Evolutionary conservation across 2,888 invertebrate species (phyloP), one percentile per base, ranked within the genome.

Genomic region (Laspeyria flexula): DNA sequence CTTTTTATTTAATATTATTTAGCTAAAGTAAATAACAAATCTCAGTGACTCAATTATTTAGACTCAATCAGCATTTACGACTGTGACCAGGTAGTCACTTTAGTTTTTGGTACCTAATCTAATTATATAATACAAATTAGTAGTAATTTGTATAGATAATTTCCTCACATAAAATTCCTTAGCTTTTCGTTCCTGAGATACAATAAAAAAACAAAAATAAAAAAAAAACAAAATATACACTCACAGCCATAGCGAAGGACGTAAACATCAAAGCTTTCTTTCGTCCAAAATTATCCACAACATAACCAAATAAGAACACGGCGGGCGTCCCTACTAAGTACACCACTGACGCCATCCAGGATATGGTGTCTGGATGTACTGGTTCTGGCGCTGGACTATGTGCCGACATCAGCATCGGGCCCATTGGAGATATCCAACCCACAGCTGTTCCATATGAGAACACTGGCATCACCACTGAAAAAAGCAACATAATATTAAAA

Each of bases 401-500:
- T 0, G 77, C 68, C 0, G 92, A 90, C 83, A 92, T 88, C n/a
- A 94, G 85, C 16, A 85, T 81, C 0, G 90, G 85, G 0, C 93
- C 86, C 83, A 93, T 93, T 0, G 94, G 93, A 0, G 94, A 93
- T 31, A 93, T 80, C 93, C 94, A 94, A 5, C 94, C 94, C 0
- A 93, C 82, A 0, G 91, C 92, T 2, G 88, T 87, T 3, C 94
- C 94, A 47, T 93, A 91, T 0, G 92, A 92, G 60, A 94, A 93
- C 1, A 92, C 88, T 34, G 93, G 92, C 1, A 94, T 65, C 1
- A 93, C 93, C 80, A 93, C 94, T 94, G 86, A 0, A 80, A 68
- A 35, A 37, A 30, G 13, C 1, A 7, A 7, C 7, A 11, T 11
- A n/a, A 12, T n/a, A 16, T 11, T 1, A 7, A 7, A 6, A 18